Evolutionary conservation across 92 coral and sea anemone species (phyloP).

Genomic region (Galaxea fascicularis): DNA sequence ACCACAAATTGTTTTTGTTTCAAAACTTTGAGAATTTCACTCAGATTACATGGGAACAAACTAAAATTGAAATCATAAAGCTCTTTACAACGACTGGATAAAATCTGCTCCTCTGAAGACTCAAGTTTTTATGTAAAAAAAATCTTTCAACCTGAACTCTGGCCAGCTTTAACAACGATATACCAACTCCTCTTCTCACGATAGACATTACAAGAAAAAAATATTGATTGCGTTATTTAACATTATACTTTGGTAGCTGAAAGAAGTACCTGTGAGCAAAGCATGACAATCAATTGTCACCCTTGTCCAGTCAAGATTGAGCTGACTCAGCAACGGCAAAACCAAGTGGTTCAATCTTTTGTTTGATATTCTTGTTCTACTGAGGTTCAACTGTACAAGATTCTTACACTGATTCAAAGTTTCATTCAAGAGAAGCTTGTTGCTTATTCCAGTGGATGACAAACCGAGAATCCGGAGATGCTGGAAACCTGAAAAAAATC

Average conservation of each 20-base stretch:
- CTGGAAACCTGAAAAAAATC: conserved; percentile 38
- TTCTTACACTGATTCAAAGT: conserved; percentile 70
- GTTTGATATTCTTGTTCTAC: conserved; percentile 87
- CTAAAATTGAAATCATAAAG: too few species aligned
- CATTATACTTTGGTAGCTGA: background rate
- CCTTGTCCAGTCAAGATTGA: conserved; percentile 95
- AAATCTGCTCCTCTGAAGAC: too few species aligned
- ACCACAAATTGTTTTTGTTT: too few species aligned
- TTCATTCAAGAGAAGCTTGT: conserved; percentile 68
- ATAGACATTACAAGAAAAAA: too few species aligned
- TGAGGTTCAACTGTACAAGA: conserved; percentile 77
- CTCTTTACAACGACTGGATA: too few species aligned
- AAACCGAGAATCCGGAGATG: conserved; percentile 85
- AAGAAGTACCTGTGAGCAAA: conserved; percentile 72
- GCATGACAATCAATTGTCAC: conserved; percentile 81
- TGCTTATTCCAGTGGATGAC: conserved; percentile 84
- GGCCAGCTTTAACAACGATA: too few species aligned
- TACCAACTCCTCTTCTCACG: too few species aligned
- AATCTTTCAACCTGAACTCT: too few species aligned
- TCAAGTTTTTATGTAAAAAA: too few species aligned
- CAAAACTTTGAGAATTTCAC: too few species aligned
- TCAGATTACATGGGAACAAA: too few species aligned
- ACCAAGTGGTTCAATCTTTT: conserved; percentile 69
- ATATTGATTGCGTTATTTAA: too few species aligned
- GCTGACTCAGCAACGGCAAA: conserved; percentile 70